Percentiles rank a stretch among this genome's conserved stretches.
Evolutionary conservation across 2,797 vertebrate genomes (phyloP).

Genomic region (Cynodonichthys magdalenae): DNA sequence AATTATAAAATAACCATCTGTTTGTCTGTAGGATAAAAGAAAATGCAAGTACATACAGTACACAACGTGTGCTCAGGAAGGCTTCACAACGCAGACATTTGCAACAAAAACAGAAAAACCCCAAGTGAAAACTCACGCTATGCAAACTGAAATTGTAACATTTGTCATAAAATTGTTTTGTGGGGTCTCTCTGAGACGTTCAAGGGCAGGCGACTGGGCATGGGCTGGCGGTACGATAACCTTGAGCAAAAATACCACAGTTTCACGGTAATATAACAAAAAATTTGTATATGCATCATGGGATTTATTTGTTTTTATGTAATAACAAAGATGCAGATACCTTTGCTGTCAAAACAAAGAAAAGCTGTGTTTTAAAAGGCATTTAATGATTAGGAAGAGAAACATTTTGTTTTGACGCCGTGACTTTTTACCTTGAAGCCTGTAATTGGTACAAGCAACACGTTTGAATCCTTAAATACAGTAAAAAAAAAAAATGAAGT

Average conservation of each 20-base stretch:
- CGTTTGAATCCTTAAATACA: constrained; percentile 41
- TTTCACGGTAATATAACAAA: too few species aligned
- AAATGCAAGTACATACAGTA: constrained; percentile 12
- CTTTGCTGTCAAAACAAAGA: too few species aligned
- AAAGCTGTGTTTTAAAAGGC: too few species aligned
- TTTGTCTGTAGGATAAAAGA: constrained; percentile 20
- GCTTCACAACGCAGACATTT: constrained; percentile 42
- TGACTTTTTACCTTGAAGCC: too few species aligned
- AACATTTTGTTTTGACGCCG: too few species aligned
- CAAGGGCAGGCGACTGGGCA: constrained; percentile 21
- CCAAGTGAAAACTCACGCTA: constrained; percentile 69
- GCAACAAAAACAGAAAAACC: constrained; percentile 47
- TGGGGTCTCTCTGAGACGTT: constrained; percentile 35
- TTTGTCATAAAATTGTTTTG: constrained; percentile 14
- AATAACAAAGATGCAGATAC: too few species aligned
- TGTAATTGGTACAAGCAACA: constrained; percentile 21
- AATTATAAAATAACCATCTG: background rate
- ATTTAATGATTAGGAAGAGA: too few species aligned
- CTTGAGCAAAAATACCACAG: too few species aligned
- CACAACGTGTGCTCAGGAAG: constrained; percentile 20
- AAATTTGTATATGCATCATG: too few species aligned
- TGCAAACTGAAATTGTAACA: constrained; percentile 70
- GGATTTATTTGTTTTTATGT: too few species aligned
- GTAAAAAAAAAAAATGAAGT: constrained; percentile 18
- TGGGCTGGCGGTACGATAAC: too few species aligned